Percentiles rank a stretch among this genome's conserved stretches.
Conservation (phyloP, 2,797 vertebrate genomes). For the Typhlichthys subterraneus region DNA sequence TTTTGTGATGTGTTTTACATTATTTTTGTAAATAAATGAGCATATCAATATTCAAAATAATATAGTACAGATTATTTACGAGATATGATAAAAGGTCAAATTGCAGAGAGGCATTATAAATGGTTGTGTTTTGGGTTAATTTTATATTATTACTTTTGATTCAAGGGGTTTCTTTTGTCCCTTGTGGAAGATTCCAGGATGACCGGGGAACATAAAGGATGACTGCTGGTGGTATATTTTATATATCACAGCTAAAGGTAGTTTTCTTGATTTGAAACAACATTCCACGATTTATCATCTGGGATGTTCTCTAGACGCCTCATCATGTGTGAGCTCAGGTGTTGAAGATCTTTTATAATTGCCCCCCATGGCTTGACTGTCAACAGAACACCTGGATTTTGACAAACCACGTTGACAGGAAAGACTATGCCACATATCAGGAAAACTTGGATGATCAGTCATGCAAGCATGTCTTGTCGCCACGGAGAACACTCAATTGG, state of each 20-base stretch:
- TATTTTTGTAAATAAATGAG: too few relatives aligned
- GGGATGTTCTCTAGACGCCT: constrained; percentile 31
- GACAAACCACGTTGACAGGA: constrained; percentile 22
- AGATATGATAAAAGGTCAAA: too few relatives aligned
- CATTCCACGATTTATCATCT: constrained; percentile 34
- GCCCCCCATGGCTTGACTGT: constrained; percentile 47
- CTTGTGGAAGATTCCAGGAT: too few relatives aligned
- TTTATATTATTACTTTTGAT: too few relatives aligned
- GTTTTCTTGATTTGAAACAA: constrained; percentile 10
- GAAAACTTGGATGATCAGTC: neutral
- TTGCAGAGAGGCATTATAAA: too few relatives aligned
- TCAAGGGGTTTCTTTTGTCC: too few relatives aligned
- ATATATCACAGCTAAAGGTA: neutral
- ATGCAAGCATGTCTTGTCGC: constrained; percentile 17
- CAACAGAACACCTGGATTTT: constrained; percentile 52
- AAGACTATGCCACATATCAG: constrained; percentile 21
- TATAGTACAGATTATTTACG: too few relatives aligned
- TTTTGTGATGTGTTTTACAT: too few relatives aligned
- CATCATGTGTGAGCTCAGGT: constrained; percentile 56
- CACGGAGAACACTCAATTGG: constrained; percentile 26
- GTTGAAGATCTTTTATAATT: constrained; percentile 53
- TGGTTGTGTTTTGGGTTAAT: too few relatives aligned
- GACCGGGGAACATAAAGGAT: neutral
- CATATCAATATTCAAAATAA: too few relatives aligned
- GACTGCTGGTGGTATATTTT: neutral